phyloP scores from a whole-genome alignment of 2,888 invertebrate species.

The Lepidochrysops patricia region DNA sequence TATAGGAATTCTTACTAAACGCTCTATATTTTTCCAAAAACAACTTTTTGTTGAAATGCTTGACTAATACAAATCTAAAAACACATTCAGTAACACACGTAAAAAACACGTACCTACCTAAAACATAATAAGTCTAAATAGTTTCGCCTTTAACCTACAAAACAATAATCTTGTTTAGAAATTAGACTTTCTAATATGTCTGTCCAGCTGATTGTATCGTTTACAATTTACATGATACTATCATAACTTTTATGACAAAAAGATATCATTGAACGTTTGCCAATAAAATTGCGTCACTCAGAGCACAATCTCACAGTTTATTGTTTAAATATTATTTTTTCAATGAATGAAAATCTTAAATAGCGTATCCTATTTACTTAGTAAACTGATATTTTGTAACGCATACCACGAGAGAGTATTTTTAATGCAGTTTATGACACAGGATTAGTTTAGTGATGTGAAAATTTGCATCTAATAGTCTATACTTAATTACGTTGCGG shows the following conservation, averaged over 20 bases:
- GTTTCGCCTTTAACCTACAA: neutral
- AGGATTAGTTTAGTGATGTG: neutral
- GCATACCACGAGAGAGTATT: neutral
- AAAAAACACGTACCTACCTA: no score
- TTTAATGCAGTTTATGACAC: neutral
- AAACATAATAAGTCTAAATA: neutral
- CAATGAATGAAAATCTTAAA: neutral
- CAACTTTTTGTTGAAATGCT: neutral
- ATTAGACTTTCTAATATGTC: neutral
- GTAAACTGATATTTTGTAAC: neutral
- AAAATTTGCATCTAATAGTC: neutral
- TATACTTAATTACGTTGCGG: neutral
- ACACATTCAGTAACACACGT: no score
- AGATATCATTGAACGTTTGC: constrained; percentile 4
- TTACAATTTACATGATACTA: no score
- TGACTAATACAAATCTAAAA: neutral
- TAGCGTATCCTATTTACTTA: neutral
- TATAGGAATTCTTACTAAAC: no score
- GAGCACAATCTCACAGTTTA: neutral
- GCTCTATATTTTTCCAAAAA: neutral
- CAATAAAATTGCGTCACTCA: constrained; percentile 9
- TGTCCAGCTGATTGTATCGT: neutral
- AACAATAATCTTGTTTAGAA: neutral
- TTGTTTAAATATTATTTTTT: neutral
- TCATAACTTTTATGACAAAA: constrained; percentile 3